phyloP scores from a whole-genome alignment of 2,797 vertebrate species.

The Meda fulgida region DNA sequence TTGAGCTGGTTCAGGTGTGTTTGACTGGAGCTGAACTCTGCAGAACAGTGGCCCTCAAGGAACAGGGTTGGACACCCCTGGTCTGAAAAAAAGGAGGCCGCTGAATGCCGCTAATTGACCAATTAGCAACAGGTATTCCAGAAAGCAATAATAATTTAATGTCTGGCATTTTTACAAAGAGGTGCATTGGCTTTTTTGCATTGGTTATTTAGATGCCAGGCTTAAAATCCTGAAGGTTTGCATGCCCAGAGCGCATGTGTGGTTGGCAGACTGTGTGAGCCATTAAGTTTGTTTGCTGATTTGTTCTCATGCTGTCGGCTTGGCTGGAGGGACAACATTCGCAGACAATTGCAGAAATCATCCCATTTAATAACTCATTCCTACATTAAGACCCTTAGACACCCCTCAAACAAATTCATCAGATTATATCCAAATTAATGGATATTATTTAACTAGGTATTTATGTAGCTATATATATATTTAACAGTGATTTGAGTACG shows the following conservation, averaged over 20 bases:
- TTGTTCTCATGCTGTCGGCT: not conserved
- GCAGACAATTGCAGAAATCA: not conserved
- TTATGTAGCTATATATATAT: not conserved
- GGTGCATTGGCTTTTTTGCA: not conserved
- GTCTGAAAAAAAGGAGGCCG: not conserved
- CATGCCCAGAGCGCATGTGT: not conserved
- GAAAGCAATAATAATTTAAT: not conserved
- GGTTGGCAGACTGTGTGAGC: constrained; percentile 1
- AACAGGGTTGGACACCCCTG: not conserved
- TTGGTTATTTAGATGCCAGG: not conserved
- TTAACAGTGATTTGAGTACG: not conserved
- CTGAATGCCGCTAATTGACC: not conserved
- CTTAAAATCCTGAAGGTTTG: not conserved
- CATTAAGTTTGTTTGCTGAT: constrained; percentile 18
- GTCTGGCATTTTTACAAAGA: not conserved
- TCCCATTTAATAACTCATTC: not conserved
- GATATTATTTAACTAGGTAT: not conserved
- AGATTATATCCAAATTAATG: not conserved
- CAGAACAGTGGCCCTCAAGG: not conserved
- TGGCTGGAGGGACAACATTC: not conserved
- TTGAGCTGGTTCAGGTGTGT: not conserved
- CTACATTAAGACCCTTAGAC: not conserved
- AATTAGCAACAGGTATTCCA: not conserved
- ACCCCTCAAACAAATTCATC: not conserved
- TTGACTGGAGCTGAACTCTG: not conserved